Evolutionary conservation across 2,797 vertebrate genomes (phyloP).

Genomic region (Ispidina picta): DNA sequence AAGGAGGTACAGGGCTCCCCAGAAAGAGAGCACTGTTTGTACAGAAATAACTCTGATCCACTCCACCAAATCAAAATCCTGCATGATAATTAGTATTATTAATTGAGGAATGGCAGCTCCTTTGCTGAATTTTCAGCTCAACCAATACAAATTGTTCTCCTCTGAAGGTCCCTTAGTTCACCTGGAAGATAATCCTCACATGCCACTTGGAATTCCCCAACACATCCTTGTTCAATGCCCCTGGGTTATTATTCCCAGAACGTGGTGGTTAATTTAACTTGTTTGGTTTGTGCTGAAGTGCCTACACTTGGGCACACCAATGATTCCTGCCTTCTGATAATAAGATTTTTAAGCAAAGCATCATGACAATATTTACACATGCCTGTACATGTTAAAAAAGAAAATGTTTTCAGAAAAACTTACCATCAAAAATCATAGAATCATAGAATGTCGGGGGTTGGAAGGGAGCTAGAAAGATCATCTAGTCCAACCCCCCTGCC

Average conservation of each 20-base stretch:
- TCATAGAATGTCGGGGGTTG: no score
- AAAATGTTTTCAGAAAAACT: neutral
- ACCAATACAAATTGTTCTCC: neutral
- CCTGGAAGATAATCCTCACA: neutral
- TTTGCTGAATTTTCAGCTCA: neutral
- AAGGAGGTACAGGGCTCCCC: neutral
- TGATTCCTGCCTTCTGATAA: neutral
- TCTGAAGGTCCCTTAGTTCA: neutral
- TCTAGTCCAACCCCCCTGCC: no score
- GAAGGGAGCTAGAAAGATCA: no score
- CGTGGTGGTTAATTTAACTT: neutral
- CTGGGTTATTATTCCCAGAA: neutral
- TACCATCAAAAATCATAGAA: neutral
- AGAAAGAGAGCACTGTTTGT: neutral
- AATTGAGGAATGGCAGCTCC: neutral
- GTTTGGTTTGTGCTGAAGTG: neutral
- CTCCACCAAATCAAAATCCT: neutral
- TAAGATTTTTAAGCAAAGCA: neutral
- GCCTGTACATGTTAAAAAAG: neutral
- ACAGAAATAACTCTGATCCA: neutral
- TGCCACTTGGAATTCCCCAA: accelerated
- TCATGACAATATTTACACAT: neutral
- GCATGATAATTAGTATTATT: neutral
- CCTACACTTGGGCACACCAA: neutral
- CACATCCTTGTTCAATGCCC: neutral